Evolutionary conservation across 2,113 vertebrate species (phyloP).

Genomic region (Athene cunicularia): DNA sequence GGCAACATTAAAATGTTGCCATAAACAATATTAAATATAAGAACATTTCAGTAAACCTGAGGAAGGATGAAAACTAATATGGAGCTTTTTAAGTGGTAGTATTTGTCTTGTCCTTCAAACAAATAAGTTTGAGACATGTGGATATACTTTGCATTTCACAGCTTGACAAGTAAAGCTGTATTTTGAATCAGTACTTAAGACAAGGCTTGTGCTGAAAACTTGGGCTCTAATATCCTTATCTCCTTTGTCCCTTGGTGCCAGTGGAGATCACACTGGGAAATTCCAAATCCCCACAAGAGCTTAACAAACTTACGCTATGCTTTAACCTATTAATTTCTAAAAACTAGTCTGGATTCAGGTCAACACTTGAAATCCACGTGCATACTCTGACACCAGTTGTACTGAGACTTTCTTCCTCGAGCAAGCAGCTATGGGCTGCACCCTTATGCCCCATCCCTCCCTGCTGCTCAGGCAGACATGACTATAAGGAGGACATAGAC

Average conservation of each 20-base stretch:
- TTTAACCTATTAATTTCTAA: constrained; percentile 29
- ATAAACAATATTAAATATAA: constrained; percentile 2
- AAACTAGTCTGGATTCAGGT: neutral
- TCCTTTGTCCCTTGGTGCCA: neutral
- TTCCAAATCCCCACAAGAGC: neutral
- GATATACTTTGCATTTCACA: neutral
- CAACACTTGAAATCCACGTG: neutral
- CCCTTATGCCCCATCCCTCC: neutral
- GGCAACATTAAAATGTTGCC: neutral
- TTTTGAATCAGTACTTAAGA: constrained; percentile 16
- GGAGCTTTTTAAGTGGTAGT: neutral
- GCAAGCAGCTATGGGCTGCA: neutral
- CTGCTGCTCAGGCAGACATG: neutral
- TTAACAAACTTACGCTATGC: neutral
- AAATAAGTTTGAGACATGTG: neutral
- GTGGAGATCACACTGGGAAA: constrained; percentile 24
- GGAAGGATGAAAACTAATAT: neutral
- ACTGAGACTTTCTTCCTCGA: neutral
- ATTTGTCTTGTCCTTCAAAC: neutral
- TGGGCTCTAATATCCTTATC: constrained; percentile 40
- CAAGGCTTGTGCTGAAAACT: constrained; percentile 35
- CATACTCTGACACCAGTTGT: neutral
- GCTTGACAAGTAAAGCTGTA: constrained; percentile 12
- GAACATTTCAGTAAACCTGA: neutral
- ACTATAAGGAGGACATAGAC: too few species aligned